Base-by-base conservation (phyloP, 2,888 invertebrate species). In the Agrochola circellaris region DNA sequence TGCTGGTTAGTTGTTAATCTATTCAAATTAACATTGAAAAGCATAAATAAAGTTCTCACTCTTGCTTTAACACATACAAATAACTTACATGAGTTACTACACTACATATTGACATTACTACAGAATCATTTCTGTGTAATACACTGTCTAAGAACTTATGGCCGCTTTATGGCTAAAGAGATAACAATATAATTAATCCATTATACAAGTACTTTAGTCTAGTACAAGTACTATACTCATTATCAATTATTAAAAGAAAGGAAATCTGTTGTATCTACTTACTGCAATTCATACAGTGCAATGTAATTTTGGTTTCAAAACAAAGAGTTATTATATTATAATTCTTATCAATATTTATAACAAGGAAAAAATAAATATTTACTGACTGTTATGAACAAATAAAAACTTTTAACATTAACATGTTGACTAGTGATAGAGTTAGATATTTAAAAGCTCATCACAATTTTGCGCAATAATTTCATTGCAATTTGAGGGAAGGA, bases 71-170 rank as follows among this genome's bases (percentile, higher is more conserved):
- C 17, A 45, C 23, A 38, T 9, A 23, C 17, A 61, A 75, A 15
- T 73, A 26, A 20, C 7, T 62, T 38, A 61, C n/a, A n/a, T 2
- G 0, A 30, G 34, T 26, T 64, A 58, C 62, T 38, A 30, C 17
- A 30, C 0, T 58, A 23, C 3, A 13, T 15, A 20, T 9, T 4
- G 30, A 13, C 13, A 42, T 42, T 34, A 77, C 6, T 17, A 58
- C 9, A 34, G 20, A 42, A 78, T 42, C n/a, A 65, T 45, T 78
- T 34, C 26, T 20, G 42, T 65, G 42, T 73, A 78, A 65, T 54
- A 6, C 23, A 58, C 8, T 15, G 62, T 30, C 26, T 51, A 23
- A 23, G 11, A 73, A 51, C 72, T 34, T 65, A 51, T 26, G 42
- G 34, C 58, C 65, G 72, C 58, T 77, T 23, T 51, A 71, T n/a